Percentiles rank a stretch among this genome's conserved stretches.
Evolutionary conservation across 2,888 invertebrate species (phyloP).

Genomic region (Argyresthia albistria): DNA sequence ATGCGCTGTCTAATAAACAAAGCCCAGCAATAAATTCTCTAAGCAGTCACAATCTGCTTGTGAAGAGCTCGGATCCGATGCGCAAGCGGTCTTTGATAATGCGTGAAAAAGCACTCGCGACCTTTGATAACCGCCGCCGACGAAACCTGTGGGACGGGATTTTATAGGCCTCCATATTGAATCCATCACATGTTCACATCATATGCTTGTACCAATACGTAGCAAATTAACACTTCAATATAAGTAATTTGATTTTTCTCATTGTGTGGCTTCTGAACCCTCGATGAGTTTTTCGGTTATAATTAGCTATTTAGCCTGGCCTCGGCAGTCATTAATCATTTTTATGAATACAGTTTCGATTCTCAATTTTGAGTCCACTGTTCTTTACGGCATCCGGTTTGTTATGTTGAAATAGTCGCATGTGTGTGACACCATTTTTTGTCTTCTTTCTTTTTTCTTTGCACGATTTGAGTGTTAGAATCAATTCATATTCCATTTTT

Average conservation of each 20-base stretch:
- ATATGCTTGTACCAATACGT: not conserved
- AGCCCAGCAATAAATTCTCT: not conserved
- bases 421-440: too few species aligned
- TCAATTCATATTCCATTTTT: too few species aligned
- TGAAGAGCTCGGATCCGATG: not conserved
- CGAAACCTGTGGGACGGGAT: not conserved
- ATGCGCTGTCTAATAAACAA: not conserved
- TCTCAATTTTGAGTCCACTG: not conserved
- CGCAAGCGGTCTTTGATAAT: slow-evolving; percentile 2
- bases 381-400: slow-evolving; percentile 1
- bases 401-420: too few species aligned
- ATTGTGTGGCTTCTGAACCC: too few species aligned
- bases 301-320: slow-evolving; percentile 8
- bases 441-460: too few species aligned
- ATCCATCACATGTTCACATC: not conserved
- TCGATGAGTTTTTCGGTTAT: not conserved
- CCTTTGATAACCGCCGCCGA: slow-evolving; percentile 1
- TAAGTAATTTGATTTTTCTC: too few species aligned
- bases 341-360: slow-evolving; percentile 3
- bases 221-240: too few species aligned
- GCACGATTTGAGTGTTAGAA: too few species aligned
- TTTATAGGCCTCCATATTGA: not conserved
- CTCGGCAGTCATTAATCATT: slow-evolving; percentile 7
- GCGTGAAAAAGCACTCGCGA: slow-evolving; percentile 6
- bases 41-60: not conserved